Base-by-base conservation (phyloP, 2,888 invertebrate species). In the Augochlorella aurata region DNA sequence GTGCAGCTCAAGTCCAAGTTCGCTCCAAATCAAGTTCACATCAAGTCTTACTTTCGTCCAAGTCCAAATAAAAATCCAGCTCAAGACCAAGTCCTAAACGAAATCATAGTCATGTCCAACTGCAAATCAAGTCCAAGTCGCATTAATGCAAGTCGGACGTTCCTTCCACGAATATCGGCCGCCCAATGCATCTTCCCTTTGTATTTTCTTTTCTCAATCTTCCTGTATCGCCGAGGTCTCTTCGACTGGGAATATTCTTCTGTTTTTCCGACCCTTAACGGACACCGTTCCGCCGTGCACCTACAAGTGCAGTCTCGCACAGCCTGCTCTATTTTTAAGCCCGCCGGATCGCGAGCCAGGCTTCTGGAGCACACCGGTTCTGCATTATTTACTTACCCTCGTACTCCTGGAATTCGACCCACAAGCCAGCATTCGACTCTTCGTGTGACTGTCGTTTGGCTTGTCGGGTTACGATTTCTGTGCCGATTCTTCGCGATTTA, bases 241-340 rank as follows among this genome's bases (percentile, higher is more conserved):
- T 61, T 29, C 61, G 14, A 58, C 61, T 16, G 61, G 61, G 18
- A 18, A 61, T 61, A 29, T 29, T 29, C 29, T 24, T 61, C 61
- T 24, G 29, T 61, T 61, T 49, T 29, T 29, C 16, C 16, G 29
- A 24, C 61, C 61, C 61, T 61, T 81, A 81, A 81, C 74, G 74
- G 66, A 61, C 61, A 18, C 29, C 24, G 16, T 61, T 18, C 29
- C 29, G 61, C 24, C 24, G 29, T 18, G 24, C 61, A 29, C 38
- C 38, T 24, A 24, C 29, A 29, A 61, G 18, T 61, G 61, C 29
- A 29, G 61, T 29, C 61, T 29, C 16, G 16, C 8, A 24, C 61
- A 29, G 24, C 61, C 14, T 61, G 61, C 29, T 16, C 18, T 61
- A 61, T 29, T 61, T 61, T 61, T 29, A 9, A 61, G 14, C 29